Conservation (phyloP, 1,140 invertebrate species). For the Doryteuthis pealeii region DNA sequence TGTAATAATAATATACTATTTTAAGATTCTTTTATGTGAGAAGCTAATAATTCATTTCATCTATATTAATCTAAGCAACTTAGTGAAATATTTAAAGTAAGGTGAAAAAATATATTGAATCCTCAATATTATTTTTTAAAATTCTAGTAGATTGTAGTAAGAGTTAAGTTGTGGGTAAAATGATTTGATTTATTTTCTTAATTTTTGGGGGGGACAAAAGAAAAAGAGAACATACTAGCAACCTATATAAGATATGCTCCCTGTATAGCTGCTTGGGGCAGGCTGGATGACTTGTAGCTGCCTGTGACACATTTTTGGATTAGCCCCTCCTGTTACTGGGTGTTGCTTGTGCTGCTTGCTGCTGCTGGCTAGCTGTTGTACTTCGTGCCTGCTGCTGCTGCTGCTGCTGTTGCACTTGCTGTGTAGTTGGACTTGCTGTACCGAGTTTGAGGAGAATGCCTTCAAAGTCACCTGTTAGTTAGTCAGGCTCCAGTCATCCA, state of each 20-base stretch:
- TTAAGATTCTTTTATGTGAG: too few relatives aligned
- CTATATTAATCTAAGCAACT: too few relatives aligned
- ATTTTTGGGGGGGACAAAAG: too few relatives aligned
- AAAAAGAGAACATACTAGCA: conserved; percentile 46
- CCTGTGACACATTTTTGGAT: conserved; percentile 29
- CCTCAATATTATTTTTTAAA: too few relatives aligned
- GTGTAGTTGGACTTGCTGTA: neutral
- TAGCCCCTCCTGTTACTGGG: conserved; percentile 27
- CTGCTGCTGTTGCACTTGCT: neutral
- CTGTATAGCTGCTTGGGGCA: conserved; percentile 32
- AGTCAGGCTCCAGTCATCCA: neutral
- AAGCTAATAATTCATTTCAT: too few relatives aligned
- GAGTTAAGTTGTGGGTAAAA: too few relatives aligned
- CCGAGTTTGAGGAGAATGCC: neutral
- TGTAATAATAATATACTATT: too few relatives aligned
- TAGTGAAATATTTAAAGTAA: too few relatives aligned
- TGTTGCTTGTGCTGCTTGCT: neutral
- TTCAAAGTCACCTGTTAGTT: conserved; percentile 6
- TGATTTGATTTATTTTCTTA: too few relatives aligned
- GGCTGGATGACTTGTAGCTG: too few relatives aligned
- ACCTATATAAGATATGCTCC: conserved; percentile 59
- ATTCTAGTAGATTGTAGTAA: too few relatives aligned
- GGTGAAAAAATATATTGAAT: too few relatives aligned
- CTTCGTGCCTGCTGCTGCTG: neutral
- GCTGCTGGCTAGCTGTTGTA: neutral